Base-by-base conservation (phyloP, 2,888 invertebrate genomes). In the Cheilosia variabilis region DNA sequence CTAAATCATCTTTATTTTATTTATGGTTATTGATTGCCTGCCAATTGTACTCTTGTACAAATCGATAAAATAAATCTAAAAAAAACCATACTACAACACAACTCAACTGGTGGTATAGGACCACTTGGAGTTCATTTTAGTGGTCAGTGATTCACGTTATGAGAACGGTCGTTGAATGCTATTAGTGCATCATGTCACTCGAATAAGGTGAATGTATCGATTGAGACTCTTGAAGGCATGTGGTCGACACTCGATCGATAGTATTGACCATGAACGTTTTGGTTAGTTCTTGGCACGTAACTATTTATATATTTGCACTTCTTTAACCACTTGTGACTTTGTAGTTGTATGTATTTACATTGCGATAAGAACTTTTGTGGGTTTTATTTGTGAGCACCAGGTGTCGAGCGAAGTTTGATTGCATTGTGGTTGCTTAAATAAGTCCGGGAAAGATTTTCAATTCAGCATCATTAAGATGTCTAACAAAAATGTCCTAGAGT, bases 81-180 rank as follows among this genome's bases (percentile, higher is more conserved):
- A 15, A 45, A 47, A 63, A 47, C 37, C 9, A 13, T 4, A 13
- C 13, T 4, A 37, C 10, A 27, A 45, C 1, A 57, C 10, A 24
- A 57, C 41, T 17, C 65, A 66, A 47, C 72, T 53, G 47, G 22
- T 65, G 77, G 53, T 65, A 53, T 53, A 22, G 47, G 52, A 77
- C 57, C 63, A 73, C 43, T 66, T 66, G 50, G 19, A 37, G 77
- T 62, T 82, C 72, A 77, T 24, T 66, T 50, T 24, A 58, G 72
- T 60, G 82, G 82, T 71, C 77, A 82, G 55, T 77, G 77, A 78
- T 82, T 72, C 72, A 55, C 66, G 77, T 77, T 77, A 71, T 37
- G 13, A 13, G 13, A 37, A 45, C 82, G n/a, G 41, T 37, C 65
- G 55, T 19, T 47, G n/a, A 37, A 37, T 37, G 37, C 37, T 37